Percentiles rank a stretch among this genome's conserved stretches.
Conservation (phyloP, 92 coral and sea anemone species). For the Muricea muricata region DNA sequence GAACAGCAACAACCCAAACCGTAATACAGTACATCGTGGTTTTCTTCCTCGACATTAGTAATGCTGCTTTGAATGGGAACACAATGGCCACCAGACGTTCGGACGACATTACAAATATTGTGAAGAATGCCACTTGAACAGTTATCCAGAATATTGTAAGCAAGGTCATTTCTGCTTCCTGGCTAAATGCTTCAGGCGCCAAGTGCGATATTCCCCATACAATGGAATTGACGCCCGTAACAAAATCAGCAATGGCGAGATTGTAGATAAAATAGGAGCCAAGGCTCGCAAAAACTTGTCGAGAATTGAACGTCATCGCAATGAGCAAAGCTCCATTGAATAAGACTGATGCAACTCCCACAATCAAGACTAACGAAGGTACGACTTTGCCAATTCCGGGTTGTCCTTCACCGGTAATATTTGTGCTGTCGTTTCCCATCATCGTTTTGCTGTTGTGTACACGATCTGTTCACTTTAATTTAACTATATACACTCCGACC, state of each 20-base stretch:
- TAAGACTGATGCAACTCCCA: constrained; percentile 17
- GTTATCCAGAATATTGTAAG: constrained; percentile 22
- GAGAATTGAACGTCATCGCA: constrained; percentile 28
- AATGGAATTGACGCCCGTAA: constrained; percentile 22
- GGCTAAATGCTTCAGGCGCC: not conserved
- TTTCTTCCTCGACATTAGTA: constrained; percentile 39
- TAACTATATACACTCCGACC: not conserved
- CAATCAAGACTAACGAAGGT: not conserved
- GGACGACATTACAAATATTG: constrained; percentile 39
- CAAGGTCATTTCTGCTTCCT: not conserved
- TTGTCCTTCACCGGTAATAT: not conserved
- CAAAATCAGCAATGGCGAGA: constrained; percentile 31
- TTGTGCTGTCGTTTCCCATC: not conserved
- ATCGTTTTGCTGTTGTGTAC: not conserved
- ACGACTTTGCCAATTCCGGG: not conserved
- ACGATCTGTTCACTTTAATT: not conserved
- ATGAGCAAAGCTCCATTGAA: constrained; percentile 26
- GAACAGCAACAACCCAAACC: constrained; percentile 29
- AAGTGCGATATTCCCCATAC: not conserved
- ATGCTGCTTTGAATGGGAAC: constrained; percentile 30
- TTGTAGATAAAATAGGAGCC: constrained; percentile 39
- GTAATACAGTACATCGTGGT: constrained; percentile 21
- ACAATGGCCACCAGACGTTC: constrained; percentile 31
- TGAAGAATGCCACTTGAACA: constrained; percentile 25
- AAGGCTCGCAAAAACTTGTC: constrained; percentile 21